Base-by-base conservation (phyloP, 2,888 invertebrate genomes). In the Acrocyrtus sp. region DNA sequence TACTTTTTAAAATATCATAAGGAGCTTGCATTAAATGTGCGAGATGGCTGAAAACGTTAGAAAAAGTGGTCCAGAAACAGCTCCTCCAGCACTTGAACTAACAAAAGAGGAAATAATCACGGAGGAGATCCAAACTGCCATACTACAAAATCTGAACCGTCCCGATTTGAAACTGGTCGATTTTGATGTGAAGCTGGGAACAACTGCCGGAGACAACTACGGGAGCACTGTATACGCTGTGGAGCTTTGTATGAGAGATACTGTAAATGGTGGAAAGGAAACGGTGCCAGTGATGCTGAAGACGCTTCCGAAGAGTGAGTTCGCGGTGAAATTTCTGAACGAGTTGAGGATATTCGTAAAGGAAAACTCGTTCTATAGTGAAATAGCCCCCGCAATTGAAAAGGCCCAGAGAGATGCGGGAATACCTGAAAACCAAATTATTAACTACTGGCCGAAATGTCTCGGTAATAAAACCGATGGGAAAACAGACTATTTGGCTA, bases 211-310 rank as follows among this genome's bases (percentile, higher is more conserved):
- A 3, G 79, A 80, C 65, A 80, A 80, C 56, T 81, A 78, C 74
- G 79, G 78, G 79, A 72, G 75, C 0, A 76, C 80, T 24, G 78
- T 81, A 74, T 80, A 80, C 58, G 57, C 78, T 0, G 69, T 77
- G 12, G 63, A 62, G 10, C 74, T 80, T 21, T 27, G 63, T n/a
- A 43, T 76, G 27, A 74, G 72, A 34, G 68, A 70, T 8, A 56
- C 47, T 26, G 22, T 34, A 1, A 68, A 43, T 12, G 58, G 58
- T 8, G 43, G 53, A 24, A 43, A 47, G 0, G 50, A 67, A 6
- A 34, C 26, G 29, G 43, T 75, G 21, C 53, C 69, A 19, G 60
- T 77, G 3, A 77, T 77, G 77, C 29, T 77, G n/a, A 77, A 77
- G 53, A 69, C 72, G n/a, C 51, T 77, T 47, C 77, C 77, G 22